phyloP scores from a whole-genome alignment of 2,888 invertebrate genomes.

The Pterobdella sp. region DNA sequence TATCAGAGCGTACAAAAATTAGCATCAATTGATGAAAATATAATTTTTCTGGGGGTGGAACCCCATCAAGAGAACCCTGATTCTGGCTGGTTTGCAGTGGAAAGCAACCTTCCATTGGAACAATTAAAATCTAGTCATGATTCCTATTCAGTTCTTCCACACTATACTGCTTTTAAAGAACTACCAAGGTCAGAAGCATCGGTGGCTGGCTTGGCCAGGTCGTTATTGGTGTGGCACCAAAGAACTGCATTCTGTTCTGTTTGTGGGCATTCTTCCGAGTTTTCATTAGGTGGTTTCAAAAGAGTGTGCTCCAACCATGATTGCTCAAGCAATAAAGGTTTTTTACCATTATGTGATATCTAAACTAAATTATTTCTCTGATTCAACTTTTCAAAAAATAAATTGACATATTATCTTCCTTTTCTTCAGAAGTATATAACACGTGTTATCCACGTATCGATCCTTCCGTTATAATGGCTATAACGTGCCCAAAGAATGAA shows the following conservation, averaged over 20 bases:
- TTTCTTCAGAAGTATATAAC: slow-evolving; percentile 45
- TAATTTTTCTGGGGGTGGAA: slow-evolving; percentile 45
- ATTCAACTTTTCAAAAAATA: background rate
- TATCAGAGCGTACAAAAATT: background rate
- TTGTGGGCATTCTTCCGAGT: slow-evolving; percentile 47
- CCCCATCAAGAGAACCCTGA: slow-evolving; percentile 36
- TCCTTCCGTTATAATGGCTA: slow-evolving; percentile 54
- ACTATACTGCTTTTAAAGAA: slow-evolving; percentile 37
- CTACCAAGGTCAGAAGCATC: slow-evolving; percentile 44
- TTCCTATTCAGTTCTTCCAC: slow-evolving; percentile 30
- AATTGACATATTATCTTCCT: slow-evolving; percentile 5
- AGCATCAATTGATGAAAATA: background rate
- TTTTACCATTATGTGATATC: background rate
- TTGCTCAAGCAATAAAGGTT: slow-evolving; percentile 46
- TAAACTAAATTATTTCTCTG: background rate
- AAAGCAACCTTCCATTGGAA: slow-evolving; percentile 36
- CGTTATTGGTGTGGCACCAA: slow-evolving; percentile 51
- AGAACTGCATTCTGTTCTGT: slow-evolving; percentile 52
- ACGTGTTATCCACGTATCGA: slow-evolving; percentile 50
- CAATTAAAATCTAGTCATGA: slow-evolving; percentile 34
- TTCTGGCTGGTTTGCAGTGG: slow-evolving; percentile 46
- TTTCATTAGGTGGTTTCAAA: slow-evolving; percentile 48
- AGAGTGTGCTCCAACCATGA: slow-evolving; percentile 42
- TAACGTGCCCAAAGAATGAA: slow-evolving; percentile 50
- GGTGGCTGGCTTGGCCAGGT: slow-evolving; percentile 49